These are phyloP conservation scores for Charanyca ferruginea DNA, from an alignment of 2,888 invertebrate species.

Conservation along the genomic window DNA sequence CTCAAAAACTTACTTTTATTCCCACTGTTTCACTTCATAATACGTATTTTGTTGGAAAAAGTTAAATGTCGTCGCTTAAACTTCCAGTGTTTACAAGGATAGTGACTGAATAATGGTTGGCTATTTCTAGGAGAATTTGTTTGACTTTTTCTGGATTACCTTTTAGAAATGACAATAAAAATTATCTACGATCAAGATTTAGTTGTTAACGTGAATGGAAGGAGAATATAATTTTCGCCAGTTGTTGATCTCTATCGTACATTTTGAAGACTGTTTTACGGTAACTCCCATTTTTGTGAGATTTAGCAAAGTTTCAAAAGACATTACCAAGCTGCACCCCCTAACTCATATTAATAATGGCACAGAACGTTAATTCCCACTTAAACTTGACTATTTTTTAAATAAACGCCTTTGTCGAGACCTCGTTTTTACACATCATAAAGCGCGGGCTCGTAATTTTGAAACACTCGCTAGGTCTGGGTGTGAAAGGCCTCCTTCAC, in stretches of 20 bases:
- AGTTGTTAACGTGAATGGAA: too few relatives aligned
- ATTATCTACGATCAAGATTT: background rate
- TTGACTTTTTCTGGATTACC: too few relatives aligned
- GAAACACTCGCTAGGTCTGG: constrained; percentile 78
- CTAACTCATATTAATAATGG: constrained; percentile 48
- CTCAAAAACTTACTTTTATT: constrained; percentile 60
- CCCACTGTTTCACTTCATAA: constrained; percentile 56
- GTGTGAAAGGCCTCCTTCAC: constrained; percentile 75
- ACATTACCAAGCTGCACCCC: constrained; percentile 30
- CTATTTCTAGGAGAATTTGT: constrained; percentile 12
- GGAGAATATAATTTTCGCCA: too few relatives aligned
- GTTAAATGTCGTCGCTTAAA: constrained; percentile 39
- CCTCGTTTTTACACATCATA: constrained; percentile 77
- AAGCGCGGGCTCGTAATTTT: constrained; percentile 77
- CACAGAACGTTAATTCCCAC: constrained; percentile 51
- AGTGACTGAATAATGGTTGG: constrained; percentile 30
- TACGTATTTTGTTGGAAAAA: constrained; percentile 49
- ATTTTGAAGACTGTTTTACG: too few relatives aligned
- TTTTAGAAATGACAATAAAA: too few relatives aligned
- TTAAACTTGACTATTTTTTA: constrained; percentile 58
- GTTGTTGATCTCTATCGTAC: too few relatives aligned
- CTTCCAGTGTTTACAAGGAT: constrained; percentile 41
- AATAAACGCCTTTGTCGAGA: constrained; percentile 58
- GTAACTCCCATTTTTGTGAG: constrained; percentile 13
- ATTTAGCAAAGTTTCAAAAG: constrained; percentile 35